Percentiles rank a stretch among this genome's conserved stretches.
These are phyloP conservation scores for Stichopus chloronotus DNA, from an alignment of 35 echinoderm and acorn worm species.

Conservation along the genomic window DNA sequence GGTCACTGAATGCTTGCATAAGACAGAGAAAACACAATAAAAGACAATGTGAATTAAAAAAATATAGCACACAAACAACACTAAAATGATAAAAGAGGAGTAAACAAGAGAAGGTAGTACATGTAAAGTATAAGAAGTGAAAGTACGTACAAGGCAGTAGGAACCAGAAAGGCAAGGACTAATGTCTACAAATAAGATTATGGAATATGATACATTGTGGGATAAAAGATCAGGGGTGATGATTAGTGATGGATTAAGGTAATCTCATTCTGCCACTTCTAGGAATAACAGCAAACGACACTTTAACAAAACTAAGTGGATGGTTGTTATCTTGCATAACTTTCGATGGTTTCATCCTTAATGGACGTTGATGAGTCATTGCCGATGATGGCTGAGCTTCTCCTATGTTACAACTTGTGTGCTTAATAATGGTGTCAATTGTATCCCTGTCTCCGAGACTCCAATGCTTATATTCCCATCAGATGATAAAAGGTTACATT, in stretches of 20 bases:
- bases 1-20: too few relatives aligned
- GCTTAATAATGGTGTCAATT: not conserved
- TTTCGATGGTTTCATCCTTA: not conserved
- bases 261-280: not conserved
- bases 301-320: not conserved
- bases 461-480: not conserved
- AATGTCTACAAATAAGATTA: too few relatives aligned
- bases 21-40: not conserved
- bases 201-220: too few relatives aligned
- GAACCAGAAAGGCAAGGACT: too few relatives aligned
- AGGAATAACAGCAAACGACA: not conserved
- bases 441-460: too few relatives aligned
- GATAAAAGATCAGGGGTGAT: not conserved
- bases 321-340: not conserved
- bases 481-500: not conserved
- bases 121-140: too few relatives aligned
- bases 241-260: not conserved
- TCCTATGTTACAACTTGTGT: not conserved
- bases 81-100: not conserved
- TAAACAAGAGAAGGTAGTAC: too few relatives aligned
- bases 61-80: not conserved
- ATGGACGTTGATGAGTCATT: not conserved
- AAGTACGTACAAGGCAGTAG: too few relatives aligned
- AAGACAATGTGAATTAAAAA: not conserved
- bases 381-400: not conserved